Evolutionary conservation across 2,113 vertebrate species (phyloP).

Genomic region (Macrotus californicus): DNA sequence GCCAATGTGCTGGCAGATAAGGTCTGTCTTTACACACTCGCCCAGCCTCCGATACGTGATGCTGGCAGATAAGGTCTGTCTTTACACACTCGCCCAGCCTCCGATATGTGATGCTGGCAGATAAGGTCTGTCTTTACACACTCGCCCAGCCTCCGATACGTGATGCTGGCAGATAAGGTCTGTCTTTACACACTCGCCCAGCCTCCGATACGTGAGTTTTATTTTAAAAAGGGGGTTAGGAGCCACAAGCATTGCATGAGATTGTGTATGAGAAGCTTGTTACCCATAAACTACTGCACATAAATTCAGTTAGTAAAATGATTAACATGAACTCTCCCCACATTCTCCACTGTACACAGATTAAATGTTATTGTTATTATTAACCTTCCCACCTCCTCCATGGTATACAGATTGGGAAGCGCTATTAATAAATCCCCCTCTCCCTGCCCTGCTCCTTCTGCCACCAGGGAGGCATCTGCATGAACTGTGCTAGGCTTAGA

Average conservation of each 20-base stretch:
- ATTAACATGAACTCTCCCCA: background rate
- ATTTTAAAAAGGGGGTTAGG: background rate
- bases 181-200: too few species aligned
- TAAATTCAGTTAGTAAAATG: background rate
- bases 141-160: too few species aligned
- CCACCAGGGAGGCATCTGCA: background rate
- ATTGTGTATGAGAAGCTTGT: background rate
- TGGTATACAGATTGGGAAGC: background rate
- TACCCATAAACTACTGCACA: background rate
- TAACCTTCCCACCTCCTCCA: slow-evolving; percentile 42
- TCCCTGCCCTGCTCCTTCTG: background rate
- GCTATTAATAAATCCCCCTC: background rate
- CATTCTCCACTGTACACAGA: background rate
- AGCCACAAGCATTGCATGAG: background rate
- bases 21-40: background rate
- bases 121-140: too few species aligned
- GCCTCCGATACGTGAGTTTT: background rate
- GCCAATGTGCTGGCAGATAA: background rate
- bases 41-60: too few species aligned
- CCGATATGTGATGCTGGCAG: too few species aligned
- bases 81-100: background rate
- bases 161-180: too few species aligned
- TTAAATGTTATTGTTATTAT: slow-evolving; percentile 38
- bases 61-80: background rate
- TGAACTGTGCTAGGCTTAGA: background rate